These are phyloP conservation scores for Phoenoteleia sp. DNA, from an alignment of 2,888 invertebrate species.

Conservation along the genomic window DNA sequence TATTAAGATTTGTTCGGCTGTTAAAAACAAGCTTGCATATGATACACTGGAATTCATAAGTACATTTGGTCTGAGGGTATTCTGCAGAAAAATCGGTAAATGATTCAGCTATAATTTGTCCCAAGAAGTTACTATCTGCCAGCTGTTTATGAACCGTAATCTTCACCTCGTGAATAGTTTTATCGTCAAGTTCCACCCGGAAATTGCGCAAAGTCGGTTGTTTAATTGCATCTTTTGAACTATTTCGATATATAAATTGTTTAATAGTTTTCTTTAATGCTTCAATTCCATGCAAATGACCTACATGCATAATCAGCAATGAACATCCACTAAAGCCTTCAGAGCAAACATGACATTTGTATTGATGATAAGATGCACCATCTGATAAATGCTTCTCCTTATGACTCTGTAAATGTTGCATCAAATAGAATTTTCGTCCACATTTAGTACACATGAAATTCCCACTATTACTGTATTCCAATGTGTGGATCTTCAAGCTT, in stretches of 20 bases:
- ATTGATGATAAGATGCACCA: background rate
- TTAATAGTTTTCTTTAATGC: slow-evolving; percentile 32
- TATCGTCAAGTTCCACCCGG: slow-evolving; percentile 54
- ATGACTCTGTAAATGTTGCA: slow-evolving; percentile 48
- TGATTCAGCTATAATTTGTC: slow-evolving; percentile 39
- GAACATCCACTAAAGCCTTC: slow-evolving; percentile 44
- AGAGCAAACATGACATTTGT: slow-evolving; percentile 39
- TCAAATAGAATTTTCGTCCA: slow-evolving; percentile 22
- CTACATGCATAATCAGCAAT: slow-evolving; percentile 49
- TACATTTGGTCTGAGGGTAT: slow-evolving; percentile 7
- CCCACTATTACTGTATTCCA: slow-evolving; percentile 50
- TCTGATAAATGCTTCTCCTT: slow-evolving; percentile 40
- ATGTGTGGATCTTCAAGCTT: slow-evolving; percentile 27
- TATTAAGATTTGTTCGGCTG: slow-evolving; percentile 27
- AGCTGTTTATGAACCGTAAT: slow-evolving; percentile 22
- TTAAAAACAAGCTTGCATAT: slow-evolving; percentile 63
- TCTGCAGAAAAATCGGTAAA: slow-evolving; percentile 65
- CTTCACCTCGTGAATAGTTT: slow-evolving; percentile 47
- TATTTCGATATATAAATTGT: background rate
- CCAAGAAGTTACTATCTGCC: slow-evolving; percentile 15
- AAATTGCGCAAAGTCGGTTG: slow-evolving; percentile 14
- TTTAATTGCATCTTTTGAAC: background rate
- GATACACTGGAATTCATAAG: slow-evolving; percentile 51
- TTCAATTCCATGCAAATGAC: slow-evolving; percentile 54
- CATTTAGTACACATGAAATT: slow-evolving; percentile 44